A percentile compares a stretch with the other conserved stretches of the same genome.
Conservation (phyloP, 2,888 invertebrate genomes). For the Phortica okadai region DNA sequence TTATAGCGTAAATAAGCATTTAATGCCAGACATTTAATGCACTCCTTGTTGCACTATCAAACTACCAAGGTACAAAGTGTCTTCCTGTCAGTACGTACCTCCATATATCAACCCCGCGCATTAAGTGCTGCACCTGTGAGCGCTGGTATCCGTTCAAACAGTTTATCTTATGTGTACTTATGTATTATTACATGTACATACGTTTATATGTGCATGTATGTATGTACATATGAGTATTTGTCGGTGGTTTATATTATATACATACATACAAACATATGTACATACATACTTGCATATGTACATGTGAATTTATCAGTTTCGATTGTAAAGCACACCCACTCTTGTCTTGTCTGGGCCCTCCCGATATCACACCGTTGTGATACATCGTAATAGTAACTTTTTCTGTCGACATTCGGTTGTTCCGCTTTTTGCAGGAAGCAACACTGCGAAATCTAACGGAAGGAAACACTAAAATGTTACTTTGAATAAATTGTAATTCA, state of each 20-base stretch:
- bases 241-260: constrained; percentile 13
- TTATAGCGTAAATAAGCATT: constrained; percentile 11
- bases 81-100: not conserved
- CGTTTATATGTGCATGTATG: constrained; percentile 36
- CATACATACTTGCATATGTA: not conserved
- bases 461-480: constrained; percentile 74
- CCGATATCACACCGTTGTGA: constrained; percentile 57
- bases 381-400: constrained; percentile 53
- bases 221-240: constrained; percentile 34
- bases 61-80: not conserved
- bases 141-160: constrained; percentile 47
- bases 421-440: constrained; percentile 67
- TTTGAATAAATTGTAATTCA: constrained; percentile 69
- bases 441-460: constrained; percentile 72
- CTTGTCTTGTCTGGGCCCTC: too few species aligned
- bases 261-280: not conserved
- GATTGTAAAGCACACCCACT: too few species aligned
- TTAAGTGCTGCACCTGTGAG: constrained; percentile 39
- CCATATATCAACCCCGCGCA: constrained; percentile 1
- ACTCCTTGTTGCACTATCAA: constrained; percentile 1
- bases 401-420: constrained; percentile 63
- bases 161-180: constrained; percentile 31
- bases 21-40: constrained; percentile 7
- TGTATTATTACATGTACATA: constrained; percentile 4
- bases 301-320: not conserved